These are phyloP conservation scores for Pomacea maculata DNA, from an alignment of 1,140 invertebrate species.

Conservation along the genomic window DNA sequence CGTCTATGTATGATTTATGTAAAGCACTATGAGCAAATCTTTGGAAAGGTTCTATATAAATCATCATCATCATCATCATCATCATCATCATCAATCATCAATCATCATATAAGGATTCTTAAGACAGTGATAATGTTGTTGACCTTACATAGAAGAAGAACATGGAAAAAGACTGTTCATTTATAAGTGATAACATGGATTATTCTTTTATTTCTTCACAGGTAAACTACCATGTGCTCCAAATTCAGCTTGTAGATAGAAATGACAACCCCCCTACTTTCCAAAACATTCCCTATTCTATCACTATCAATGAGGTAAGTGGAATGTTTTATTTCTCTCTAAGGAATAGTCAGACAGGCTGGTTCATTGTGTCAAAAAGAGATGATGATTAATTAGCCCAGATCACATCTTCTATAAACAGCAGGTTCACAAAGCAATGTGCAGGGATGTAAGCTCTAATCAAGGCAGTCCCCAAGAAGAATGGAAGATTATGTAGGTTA, in stretches of 20 bases:
- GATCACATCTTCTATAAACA: too few species aligned
- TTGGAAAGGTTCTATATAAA: too few species aligned
- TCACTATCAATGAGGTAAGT: constrained; percentile 34
- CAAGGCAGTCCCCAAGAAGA: not conserved
- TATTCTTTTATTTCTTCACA: not conserved
- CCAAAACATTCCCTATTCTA: constrained; percentile 3
- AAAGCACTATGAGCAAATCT: too few species aligned
- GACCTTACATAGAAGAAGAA: not conserved
- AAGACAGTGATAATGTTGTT: not conserved
- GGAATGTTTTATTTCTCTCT: not conserved
- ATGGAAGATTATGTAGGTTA: not conserved
- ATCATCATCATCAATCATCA: too few species aligned
- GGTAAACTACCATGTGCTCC: constrained; percentile 11
- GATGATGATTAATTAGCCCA: too few species aligned
- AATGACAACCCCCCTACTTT: constrained; percentile 42
- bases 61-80: too few species aligned
- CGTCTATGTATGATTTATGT: too few species aligned
- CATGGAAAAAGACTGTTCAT: not conserved
- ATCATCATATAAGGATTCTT: too few species aligned
- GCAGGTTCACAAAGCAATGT: too few species aligned
- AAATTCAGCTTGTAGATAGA: constrained; percentile 30
- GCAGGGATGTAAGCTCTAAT: not conserved
- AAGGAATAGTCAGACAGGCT: too few species aligned
- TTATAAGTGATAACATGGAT: too few species aligned
- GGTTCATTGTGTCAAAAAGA: not conserved